Base-by-base conservation (phyloP, 2,797 vertebrate species). In the Phrynocephalus forsythii region DNA sequence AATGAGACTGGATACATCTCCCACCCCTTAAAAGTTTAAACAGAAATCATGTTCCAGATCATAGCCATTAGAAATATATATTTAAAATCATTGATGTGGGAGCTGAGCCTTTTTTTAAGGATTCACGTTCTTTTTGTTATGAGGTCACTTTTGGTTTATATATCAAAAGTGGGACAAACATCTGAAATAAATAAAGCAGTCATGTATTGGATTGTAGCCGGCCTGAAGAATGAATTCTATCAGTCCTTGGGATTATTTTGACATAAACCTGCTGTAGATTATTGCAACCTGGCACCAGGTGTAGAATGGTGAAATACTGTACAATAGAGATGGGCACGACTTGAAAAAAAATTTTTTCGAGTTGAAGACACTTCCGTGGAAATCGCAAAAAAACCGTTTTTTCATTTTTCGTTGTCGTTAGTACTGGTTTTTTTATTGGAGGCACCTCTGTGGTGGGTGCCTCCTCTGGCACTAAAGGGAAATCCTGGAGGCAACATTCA, bases 121-220 rank as follows among this genome's bases (percentile, higher is more conserved):
- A 44, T 44, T 5, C 38, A 44, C 38, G 1, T 8, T 71, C 3
- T 66, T 28, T 56, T 1, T 30, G 28, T 63, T 63, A 22, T 63
- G 60, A 18, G 56, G 20, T 10, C 22, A 80, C 10, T 22, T 60
- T 10, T 24, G 1, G 30, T 66, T 63, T 18, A 44, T 28, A 81
- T 30, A 63, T 73, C 7, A 67, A 48, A 86, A 75, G 56, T 48
- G 13, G 69, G 11, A 66, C 56, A 82, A 63, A 48, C 28, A 16
- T 81, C 77, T 78, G 1, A 44, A 83, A 78, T 56, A 77, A 86
- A 81, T 63, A 60, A 72, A 63, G 56, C 33, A 63, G 26, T 72
- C 30, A n/a, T 11, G 8, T 72, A 9, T 56, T 82, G 71, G 20
- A 68, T 77, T 77, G 22, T 10, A 56, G 66, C 63, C 63, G 56